Percentiles rank a stretch among this genome's conserved stretches.
phyloP scores from a whole-genome alignment of 2,797 vertebrate genomes.

The Myotis planiceps region DNA sequence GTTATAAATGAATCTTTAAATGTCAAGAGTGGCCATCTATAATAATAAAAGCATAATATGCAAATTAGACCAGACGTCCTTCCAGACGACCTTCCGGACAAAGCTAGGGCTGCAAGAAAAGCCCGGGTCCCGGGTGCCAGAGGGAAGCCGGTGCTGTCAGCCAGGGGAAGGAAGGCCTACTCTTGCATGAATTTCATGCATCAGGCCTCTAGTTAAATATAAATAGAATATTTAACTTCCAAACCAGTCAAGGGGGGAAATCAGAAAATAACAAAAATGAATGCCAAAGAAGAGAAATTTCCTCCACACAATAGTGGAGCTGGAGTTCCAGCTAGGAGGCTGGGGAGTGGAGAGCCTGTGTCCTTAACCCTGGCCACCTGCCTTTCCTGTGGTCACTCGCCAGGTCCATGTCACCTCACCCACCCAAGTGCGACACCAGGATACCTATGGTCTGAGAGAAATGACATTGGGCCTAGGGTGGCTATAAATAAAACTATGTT shows the following conservation, averaged over 20 bases:
- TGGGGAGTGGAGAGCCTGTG: neutral
- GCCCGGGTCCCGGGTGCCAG: no score
- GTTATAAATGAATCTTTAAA: neutral
- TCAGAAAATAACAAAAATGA: neutral
- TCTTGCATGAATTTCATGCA: no score
- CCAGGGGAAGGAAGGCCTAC: no score
- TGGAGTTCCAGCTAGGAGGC: neutral
- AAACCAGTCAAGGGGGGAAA: neutral
- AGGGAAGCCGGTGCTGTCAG: no score
- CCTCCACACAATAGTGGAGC: neutral
- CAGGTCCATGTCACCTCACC: neutral
- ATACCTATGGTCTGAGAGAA: neutral
- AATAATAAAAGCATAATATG: no score
- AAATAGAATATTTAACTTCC: neutral
- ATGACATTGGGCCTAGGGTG: neutral
- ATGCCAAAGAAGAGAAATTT: neutral
- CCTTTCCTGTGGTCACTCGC: neutral
- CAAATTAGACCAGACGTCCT: no score
- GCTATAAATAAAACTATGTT: neutral
- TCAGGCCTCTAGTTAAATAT: neutral
- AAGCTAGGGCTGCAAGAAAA: no score
- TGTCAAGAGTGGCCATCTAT: neutral
- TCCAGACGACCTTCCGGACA: no score
- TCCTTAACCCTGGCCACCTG: neutral
- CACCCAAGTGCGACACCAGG: neutral